Evolutionary conservation across 2,797 vertebrate species (phyloP).

Genomic region (Tapera naevia): DNA sequence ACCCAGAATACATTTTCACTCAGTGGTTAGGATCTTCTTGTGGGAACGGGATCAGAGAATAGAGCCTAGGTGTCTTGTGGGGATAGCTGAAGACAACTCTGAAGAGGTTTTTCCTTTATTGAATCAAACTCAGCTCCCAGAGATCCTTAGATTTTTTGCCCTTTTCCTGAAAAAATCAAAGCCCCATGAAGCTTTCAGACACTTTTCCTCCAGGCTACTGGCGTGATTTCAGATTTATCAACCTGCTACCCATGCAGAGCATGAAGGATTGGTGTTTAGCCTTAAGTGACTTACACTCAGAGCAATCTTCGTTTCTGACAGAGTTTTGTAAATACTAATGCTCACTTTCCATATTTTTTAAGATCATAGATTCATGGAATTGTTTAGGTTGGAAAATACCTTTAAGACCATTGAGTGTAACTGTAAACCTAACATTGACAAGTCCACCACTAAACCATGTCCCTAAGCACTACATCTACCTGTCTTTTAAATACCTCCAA

Average conservation of each 20-base stretch:
- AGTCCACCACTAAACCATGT: not conserved
- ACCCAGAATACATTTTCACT: not conserved
- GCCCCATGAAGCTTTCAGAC: not conserved
- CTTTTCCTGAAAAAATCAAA: not conserved
- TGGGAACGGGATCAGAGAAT: not conserved
- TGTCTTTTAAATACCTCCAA: not conserved
- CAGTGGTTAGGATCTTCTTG: not conserved
- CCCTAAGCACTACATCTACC: not conserved
- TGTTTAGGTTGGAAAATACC: not conserved
- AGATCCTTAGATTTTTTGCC: not conserved
- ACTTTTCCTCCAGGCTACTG: not conserved
- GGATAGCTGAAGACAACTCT: not conserved
- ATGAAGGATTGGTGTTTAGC: not conserved
- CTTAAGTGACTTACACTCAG: not conserved
- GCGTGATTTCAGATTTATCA: not conserved
- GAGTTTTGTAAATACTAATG: not conserved
- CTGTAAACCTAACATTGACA: not conserved
- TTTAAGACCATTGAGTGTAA: not conserved
- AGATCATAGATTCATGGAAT: not conserved
- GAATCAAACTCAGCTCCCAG: not conserved
- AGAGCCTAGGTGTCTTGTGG: not conserved
- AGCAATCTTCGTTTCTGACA: not conserved
- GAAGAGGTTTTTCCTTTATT: not conserved
- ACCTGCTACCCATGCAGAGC: not conserved
- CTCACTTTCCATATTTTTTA: not conserved